These are phyloP conservation scores for Melanotaenia trifasciata DNA, from an alignment of 2,797 vertebrate genomes.

Conservation along the genomic window DNA sequence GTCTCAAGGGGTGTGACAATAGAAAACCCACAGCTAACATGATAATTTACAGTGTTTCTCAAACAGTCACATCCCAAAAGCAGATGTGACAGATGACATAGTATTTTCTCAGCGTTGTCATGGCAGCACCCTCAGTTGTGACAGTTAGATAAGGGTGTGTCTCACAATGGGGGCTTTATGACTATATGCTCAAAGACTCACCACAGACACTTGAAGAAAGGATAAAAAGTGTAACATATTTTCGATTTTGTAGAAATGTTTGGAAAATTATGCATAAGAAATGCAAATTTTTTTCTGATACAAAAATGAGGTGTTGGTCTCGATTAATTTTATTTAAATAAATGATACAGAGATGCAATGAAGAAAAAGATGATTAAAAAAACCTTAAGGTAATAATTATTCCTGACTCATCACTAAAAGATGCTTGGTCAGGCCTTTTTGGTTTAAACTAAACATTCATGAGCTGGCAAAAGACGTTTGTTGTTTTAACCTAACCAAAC, in stretches of 20 bases:
- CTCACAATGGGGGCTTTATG: slow-evolving; percentile 62
- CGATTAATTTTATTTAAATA: not conserved
- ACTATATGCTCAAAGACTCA: slow-evolving; percentile 35
- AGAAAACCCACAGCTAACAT: slow-evolving; percentile 1
- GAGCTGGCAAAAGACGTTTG: not conserved
- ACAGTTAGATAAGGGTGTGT: slow-evolving; percentile 65
- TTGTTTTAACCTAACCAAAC: not conserved
- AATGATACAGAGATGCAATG: not conserved
- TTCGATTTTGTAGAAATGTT: not conserved
- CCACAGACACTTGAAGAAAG: slow-evolving; percentile 16
- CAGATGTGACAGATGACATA: slow-evolving; percentile 54
- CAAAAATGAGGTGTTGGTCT: not conserved
- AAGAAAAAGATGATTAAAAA: too few relatives aligned
- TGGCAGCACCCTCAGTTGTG: slow-evolving; percentile 55
- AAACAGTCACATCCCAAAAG: slow-evolving; percentile 4
- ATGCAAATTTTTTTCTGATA: not conserved
- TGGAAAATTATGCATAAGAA: not conserved
- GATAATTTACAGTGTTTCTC: slow-evolving; percentile 22
- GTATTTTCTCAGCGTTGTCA: slow-evolving; percentile 52
- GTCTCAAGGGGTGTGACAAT: slow-evolving; percentile 1
- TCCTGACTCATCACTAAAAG: not conserved
- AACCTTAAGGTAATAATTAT: not conserved
- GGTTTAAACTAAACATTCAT: not conserved
- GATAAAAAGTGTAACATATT: not conserved
- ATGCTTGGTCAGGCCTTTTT: not conserved